phyloP scores from a whole-genome alignment of 1,140 invertebrate genomes.

The Drosophila nebulosa region DNA sequence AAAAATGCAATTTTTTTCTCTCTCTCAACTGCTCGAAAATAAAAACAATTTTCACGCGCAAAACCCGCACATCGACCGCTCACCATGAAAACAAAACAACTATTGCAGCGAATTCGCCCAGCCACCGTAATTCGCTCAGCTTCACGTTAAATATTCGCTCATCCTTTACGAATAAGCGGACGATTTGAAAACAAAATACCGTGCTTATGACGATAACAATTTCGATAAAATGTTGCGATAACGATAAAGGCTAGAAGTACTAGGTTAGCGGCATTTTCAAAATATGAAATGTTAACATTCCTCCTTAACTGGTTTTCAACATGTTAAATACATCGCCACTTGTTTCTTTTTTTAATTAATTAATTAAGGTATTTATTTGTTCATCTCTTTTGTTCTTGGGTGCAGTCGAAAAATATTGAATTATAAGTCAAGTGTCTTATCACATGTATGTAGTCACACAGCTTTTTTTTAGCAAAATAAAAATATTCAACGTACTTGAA shows the following conservation, averaged over 20 bases:
- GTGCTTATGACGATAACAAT: no score
- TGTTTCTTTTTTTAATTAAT: no score
- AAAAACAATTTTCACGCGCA: constrained; percentile 23
- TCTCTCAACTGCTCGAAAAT: constrained; percentile 17
- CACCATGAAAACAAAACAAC: not conserved
- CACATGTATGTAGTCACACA: constrained; percentile 57
- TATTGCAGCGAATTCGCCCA: not conserved
- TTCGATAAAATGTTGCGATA: no score
- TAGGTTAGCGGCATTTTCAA: not conserved
- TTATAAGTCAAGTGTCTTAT: constrained; percentile 57
- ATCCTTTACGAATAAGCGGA: no score
- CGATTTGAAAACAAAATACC: no score
- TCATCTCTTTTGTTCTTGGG: constrained; percentile 36
- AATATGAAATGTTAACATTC: not conserved
- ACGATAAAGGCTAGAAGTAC: no score
- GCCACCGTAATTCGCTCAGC: no score
- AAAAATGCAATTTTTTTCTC: not conserved
- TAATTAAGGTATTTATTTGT: constrained; percentile 54
- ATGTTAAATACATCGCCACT: not conserved
- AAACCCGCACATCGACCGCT: no score
- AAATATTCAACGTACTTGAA: constrained; percentile 22
- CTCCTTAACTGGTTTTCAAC: no score
- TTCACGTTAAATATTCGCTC: no score
- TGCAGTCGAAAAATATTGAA: constrained; percentile 22
- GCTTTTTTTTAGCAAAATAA: constrained; percentile 30